Base-by-base conservation (phyloP, 1,140 invertebrate genomes). In the Drosophila setifemur region DNA sequence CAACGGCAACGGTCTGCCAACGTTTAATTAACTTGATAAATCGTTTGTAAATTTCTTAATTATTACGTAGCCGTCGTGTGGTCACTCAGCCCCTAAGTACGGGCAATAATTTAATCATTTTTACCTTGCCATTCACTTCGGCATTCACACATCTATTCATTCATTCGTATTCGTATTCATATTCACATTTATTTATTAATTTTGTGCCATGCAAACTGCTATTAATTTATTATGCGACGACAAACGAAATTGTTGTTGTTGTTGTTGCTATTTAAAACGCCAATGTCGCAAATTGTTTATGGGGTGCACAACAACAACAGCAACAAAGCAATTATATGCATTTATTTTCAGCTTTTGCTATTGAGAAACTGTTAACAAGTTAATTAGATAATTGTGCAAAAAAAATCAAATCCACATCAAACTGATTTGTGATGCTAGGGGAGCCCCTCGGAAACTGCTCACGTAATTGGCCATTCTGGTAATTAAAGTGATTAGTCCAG, bases 41-140 rank as follows among this genome's bases (percentile, higher is more conserved):
- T 85, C 66, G 79, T 79, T 85, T 85, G 79, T 86, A 79, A 85
- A 85, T 86, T 85, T 85, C 79, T 79, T 85, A 86, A 85, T 86
- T 85, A 85, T 86, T 86, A 86, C 81, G 79, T 75, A 60, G 70
- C 54, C 71, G 71, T 47, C 61, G 47, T 64, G 75, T 79, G 66
- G 58, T 40, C 78, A 47, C 18, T 49, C 63, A 37, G 45, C 48
- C 7, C 6, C 60, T 64, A 71, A 67, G 61, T 23, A 64, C 61
- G 60, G n/a, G 26, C 26, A 66, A 42, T 60, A 60, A 66, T 40
- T 66, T 47, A n/a, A 52, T 16, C 42, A 49, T 37, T 52, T 66
- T 16, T 31, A 21, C 35, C 37, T 85, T 86, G 79, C 79, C 79
- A 85, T 79, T 86, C 79, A 86, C 81, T 75, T 79, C 58, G 74